Evolutionary conservation across 2,113 vertebrate species (phyloP).

Genomic region (Lampris megalopsis): DNA sequence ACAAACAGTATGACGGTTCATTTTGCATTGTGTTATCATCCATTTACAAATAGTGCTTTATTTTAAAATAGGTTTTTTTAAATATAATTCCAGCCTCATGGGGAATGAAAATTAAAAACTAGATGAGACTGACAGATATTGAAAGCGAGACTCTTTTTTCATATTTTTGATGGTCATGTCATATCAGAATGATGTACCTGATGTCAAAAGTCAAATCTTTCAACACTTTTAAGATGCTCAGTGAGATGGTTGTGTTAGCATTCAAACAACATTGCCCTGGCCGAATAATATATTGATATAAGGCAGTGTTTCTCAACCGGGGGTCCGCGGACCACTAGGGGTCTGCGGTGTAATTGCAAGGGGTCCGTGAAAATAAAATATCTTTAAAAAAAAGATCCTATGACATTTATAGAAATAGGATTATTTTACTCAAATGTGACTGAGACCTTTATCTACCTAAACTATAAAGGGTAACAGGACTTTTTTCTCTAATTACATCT

Average conservation of each 20-base stretch:
- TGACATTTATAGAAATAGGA: too few relatives aligned
- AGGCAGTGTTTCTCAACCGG: too few relatives aligned
- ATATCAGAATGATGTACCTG: constrained; percentile 4
- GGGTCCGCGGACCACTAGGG: too few relatives aligned
- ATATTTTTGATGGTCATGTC: background rate
- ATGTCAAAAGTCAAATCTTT: background rate
- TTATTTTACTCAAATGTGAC: too few relatives aligned
- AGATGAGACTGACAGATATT: background rate
- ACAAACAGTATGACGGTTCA: constrained; percentile 58
- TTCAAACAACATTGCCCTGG: background rate
- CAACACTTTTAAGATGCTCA: background rate
- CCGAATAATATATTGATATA: too few relatives aligned
- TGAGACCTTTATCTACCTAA: too few relatives aligned
- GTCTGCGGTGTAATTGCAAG: too few relatives aligned
- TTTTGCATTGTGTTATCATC: constrained; percentile 67
- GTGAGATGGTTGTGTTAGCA: background rate
- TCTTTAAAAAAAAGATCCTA: too few relatives aligned
- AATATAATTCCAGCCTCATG: background rate
- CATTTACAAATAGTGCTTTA: constrained; percentile 43
- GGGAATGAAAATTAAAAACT: constrained; percentile 18
- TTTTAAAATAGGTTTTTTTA: constrained; percentile 15
- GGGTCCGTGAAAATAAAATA: too few relatives aligned
- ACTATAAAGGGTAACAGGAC: too few relatives aligned
- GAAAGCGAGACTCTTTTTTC: background rate
- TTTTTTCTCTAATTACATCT: too few relatives aligned